Conservation (phyloP, 2,797 vertebrate genomes). For the Pseudomugil gertrudae region DNA sequence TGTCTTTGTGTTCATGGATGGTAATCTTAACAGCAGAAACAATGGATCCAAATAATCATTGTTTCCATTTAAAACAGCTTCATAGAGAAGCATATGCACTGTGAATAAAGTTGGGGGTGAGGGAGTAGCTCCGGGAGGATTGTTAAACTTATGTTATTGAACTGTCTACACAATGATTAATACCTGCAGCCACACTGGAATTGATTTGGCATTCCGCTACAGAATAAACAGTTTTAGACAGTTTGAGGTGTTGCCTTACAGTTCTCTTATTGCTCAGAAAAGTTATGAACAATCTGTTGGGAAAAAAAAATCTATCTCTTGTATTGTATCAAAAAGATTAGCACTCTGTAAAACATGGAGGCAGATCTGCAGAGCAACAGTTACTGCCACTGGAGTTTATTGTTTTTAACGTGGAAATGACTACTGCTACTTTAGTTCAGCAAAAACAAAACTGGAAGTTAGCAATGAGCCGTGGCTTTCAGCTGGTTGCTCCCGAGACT, state of each 20-base stretch:
- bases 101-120: background rate
- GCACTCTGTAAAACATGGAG: conserved; percentile 31
- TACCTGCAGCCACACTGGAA: conserved; percentile 15
- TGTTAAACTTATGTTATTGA: conserved; percentile 9
- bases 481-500: background rate
- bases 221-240: conserved; percentile 24
- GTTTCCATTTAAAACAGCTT: conserved; percentile 1
- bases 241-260: conserved; percentile 37
- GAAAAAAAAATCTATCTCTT: conserved; percentile 21
- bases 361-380: conserved; percentile 10
- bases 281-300: no score
- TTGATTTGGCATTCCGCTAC: conserved; percentile 25
- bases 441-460: conserved; percentile 16
- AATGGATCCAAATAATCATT: conserved; percentile 37
- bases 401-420: conserved; percentile 7
- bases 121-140: background rate
- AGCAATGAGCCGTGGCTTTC: background rate
- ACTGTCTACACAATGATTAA: conserved; percentile 20
- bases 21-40: conserved; percentile 21
- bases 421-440: conserved; percentile 4
- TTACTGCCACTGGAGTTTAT: conserved; percentile 32
- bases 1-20: conserved; percentile 41
- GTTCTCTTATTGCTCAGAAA: conserved; percentile 28
- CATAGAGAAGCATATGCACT: conserved; percentile 4
- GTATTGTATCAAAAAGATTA: conserved; percentile 37